Base-by-base conservation (phyloP, 92 coral and sea anemone genomes). In the Epizoanthus rinbou region DNA sequence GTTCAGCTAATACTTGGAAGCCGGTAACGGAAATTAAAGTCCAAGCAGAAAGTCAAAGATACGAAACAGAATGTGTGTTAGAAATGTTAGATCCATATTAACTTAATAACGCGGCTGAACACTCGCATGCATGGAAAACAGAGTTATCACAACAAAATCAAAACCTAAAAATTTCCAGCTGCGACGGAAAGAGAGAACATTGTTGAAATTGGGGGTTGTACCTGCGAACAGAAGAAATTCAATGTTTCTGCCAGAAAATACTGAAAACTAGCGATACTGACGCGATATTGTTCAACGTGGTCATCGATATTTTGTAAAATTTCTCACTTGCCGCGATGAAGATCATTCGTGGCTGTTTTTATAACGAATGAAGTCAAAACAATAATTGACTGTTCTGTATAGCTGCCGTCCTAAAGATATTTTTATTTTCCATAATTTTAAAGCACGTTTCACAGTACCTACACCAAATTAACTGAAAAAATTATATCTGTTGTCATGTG, bases 111-210 rank as follows among this genome's bases (percentile, higher is more conserved):
- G 35, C 41, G 19, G 70, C 70, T 17, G 53, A 54, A 45, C 47
- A 28, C 58, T 75, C 80, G 33, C 15, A 17, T 15, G 72, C 59
- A 13, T 8, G 57, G 41, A 19, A 35, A 56, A 71, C 43, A 13
- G 58, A 78, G 72, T 41, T 39, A 62, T 62, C 82, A 62, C 39
- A 21, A 22, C 82, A 69, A 78, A 78, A 78, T 78, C 82, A 78
- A 78, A 78, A 62, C 82, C 63, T 50, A 50, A 78, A 39, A 62
- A 41, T 21, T 78, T 39, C 71, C 69, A 13, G 53, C 31, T 75
- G 52, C 11, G 54, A 22, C 45, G 28, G 37, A 1, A 39, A 3
- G 82, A 78, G 23, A 62, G 45, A 62, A 78, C 43, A 41, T 57
- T 62, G 37, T 31, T 60, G 56, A 41, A 22, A 10, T 62, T 78